These are phyloP conservation scores for Marcusenius ussheri DNA, from an alignment of 2,113 vertebrate genomes.

Conservation along the genomic window DNA sequence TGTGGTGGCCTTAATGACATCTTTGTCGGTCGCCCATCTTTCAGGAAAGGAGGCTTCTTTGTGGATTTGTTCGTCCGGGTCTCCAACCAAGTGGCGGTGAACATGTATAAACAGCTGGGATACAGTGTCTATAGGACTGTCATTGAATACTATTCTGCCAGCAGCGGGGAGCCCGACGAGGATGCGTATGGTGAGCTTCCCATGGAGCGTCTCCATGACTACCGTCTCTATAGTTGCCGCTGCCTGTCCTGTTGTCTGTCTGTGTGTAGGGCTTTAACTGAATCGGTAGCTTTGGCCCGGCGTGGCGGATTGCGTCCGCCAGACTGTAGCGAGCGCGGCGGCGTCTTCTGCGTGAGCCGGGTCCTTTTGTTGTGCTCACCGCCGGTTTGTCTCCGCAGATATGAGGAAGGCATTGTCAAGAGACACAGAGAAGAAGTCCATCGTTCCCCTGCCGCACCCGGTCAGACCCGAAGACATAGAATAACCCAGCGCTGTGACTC, in stretches of 20 bases:
- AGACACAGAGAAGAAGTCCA: conserved; percentile 90
- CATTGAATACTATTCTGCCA: conserved; percentile 91
- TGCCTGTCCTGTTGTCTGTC: neutral
- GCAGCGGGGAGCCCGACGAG: conserved; percentile 89
- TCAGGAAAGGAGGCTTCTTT: conserved; percentile 92
- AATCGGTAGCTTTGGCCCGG: neutral
- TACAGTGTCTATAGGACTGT: conserved; percentile 94
- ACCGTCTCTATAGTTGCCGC: neutral
- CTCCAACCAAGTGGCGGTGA: conserved; percentile 94
- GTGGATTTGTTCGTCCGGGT: conserved; percentile 93
- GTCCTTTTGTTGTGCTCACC: no score
- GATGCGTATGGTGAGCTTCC: conserved; percentile 79
- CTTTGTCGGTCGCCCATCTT: conserved; percentile 12
- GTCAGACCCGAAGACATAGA: conserved; percentile 94
- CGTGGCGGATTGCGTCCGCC: neutral
- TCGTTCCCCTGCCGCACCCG: conserved; percentile 86
- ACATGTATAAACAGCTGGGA: conserved; percentile 91
- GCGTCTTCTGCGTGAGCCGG: neutral
- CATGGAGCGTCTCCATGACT: neutral
- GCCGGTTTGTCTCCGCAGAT: conserved; percentile 56
- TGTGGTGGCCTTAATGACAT: neutral
- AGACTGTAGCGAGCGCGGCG: neutral
- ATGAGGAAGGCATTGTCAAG: conserved; percentile 94
- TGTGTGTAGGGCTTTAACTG: neutral
- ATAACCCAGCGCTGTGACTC: conserved; percentile 68